Evolutionary conservation across 2,797 vertebrate species (phyloP), one percentile per base, ranked within the genome.

Genomic region (Fistularia commersonii): DNA sequence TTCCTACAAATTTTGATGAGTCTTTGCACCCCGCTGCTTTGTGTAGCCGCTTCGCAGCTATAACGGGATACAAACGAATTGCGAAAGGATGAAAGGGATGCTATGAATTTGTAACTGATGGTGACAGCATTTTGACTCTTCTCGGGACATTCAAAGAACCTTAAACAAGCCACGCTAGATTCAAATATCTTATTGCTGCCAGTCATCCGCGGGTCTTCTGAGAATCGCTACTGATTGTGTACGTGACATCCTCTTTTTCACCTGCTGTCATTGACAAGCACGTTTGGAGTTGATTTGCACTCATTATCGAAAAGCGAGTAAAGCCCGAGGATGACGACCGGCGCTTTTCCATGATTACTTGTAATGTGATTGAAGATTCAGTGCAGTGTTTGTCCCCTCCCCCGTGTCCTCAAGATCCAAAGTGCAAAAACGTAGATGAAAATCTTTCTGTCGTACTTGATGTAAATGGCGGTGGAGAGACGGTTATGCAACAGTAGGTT

Each of bases 201-300:
- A 50, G 63, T 74, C 40, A 72, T 67, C 72, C 54, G 46, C 45
- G 60, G 76, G 43, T 39, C 54, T 57, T 10, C 71, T 72, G 8
- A 44, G 64, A 65, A 67, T 46, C 46, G 36, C 54, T 65, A 59
- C 45, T 40, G 54, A 68, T 63, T 74, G 74, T 74, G 47, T 64
- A 77, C 71, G 72, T 62, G 62, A 58, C 77, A 63, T 77, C 65
- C 69, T 55, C 57, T 64, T 51, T 51, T 52, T 71, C 71, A 76
- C 76, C 81, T 77, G 77, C 76, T 74, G 80, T 84, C 84, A 74
- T 82, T 79, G 74, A 69, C 79, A 82, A 77, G 79, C 79, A 79
- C 77, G 75, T 84, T 81, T 74, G 61, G 72, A 89, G 85, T 87
- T 87, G 76, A 89, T 90, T 89, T 89, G 76, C 76, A 74, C 77